Conservation (phyloP, 2,888 invertebrate species). For the Pilophorus perplexus region DNA sequence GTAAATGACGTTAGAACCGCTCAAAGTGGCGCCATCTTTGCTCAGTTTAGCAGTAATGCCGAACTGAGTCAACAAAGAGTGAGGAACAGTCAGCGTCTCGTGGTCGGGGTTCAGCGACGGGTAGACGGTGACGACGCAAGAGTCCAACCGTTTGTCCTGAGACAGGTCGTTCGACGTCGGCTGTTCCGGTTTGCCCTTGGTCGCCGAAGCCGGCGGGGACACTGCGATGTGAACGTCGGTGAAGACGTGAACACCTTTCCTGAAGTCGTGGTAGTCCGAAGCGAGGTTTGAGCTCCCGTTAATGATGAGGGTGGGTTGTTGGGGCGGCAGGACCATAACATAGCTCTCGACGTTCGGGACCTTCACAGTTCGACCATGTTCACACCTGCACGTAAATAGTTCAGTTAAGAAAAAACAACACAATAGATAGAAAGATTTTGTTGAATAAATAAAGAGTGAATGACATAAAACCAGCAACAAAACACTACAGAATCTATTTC, state of each 20-base stretch:
- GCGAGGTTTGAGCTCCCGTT: conserved; percentile 78
- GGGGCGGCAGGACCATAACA: conserved; percentile 82
- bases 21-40: conserved; percentile 80
- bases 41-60: conserved; percentile 83
- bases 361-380: conserved; percentile 69
- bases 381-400: conserved; percentile 67
- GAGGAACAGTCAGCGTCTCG: conserved; percentile 80
- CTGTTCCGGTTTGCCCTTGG: conserved; percentile 25
- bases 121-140: conserved; percentile 90
- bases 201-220: conserved; percentile 50
- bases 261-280: conserved; percentile 81
- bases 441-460: background rate
- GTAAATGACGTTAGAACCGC: conserved; percentile 73
- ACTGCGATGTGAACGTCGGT: conserved; percentile 77
- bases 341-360: conserved; percentile 78
- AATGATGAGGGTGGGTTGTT: conserved; percentile 78
- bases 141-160: conserved; percentile 72
- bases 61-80: conserved; percentile 68
- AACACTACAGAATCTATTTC: no score
- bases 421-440: no score
- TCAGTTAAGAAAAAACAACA: background rate
- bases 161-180: background rate
- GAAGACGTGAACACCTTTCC: conserved; percentile 83
- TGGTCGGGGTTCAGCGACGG: conserved; percentile 94
- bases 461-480: background rate